Evolutionary conservation across 2,888 invertebrate genomes (phyloP).

Genomic region (Troides helena): DNA sequence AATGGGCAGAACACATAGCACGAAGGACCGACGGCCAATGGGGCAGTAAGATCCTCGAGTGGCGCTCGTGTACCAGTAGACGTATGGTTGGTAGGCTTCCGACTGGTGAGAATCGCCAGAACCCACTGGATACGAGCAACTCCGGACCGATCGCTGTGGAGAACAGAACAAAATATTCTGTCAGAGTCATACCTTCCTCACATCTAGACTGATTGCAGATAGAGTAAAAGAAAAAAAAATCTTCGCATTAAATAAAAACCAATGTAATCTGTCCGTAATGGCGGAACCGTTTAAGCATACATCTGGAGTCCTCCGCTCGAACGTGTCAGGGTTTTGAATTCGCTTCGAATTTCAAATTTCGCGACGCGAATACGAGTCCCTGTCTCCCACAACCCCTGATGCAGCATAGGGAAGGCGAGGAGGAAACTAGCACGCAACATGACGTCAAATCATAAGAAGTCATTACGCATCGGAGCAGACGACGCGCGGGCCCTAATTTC

Average conservation of each 20-base stretch:
- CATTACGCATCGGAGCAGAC: conserved; percentile 71
- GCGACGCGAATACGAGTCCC: conserved; percentile 44
- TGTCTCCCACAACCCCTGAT: conserved; percentile 48
- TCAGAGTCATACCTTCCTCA: too few species aligned
- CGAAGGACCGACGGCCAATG: too few species aligned
- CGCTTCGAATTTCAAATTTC: conserved; percentile 41
- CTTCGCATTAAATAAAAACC: background rate
- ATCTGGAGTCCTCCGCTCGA: conserved; percentile 27
- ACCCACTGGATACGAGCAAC: too few species aligned
- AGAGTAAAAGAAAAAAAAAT: too few species aligned
- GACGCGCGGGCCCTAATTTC: conserved; percentile 65
- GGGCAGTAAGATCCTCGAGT: too few species aligned
- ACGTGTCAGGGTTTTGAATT: conserved; percentile 42
- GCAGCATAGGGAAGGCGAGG: conserved; percentile 59
- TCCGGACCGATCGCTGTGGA: too few species aligned
- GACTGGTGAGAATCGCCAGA: too few species aligned
- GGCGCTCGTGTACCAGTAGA: too few species aligned
- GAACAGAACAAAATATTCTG: conserved; percentile 15
- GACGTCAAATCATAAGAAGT: conserved; percentile 79
- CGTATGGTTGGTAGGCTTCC: too few species aligned
- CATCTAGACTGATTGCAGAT: too few species aligned
- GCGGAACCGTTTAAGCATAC: conserved; percentile 9
- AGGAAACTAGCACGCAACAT: conserved; percentile 66
- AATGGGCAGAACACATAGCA: too few species aligned
- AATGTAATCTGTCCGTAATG: conserved; percentile 7